Base-by-base conservation (phyloP, 2,888 invertebrate species). In the Oxystoma pomonae region DNA sequence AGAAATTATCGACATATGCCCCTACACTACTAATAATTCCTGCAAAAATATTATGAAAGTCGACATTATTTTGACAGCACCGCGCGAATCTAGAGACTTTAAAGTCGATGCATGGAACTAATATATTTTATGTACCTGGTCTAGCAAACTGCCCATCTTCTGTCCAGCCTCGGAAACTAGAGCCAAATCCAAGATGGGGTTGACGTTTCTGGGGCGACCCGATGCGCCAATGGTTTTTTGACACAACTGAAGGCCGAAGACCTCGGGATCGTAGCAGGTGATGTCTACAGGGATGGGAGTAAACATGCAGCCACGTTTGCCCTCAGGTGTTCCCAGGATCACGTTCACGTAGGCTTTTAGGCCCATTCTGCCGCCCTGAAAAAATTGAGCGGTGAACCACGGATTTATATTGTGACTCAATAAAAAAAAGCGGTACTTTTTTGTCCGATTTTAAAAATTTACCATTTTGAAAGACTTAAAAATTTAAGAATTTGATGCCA, bases 241-340 rank as follows among this genome's bases (percentile, higher is more conserved):
- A 76, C 94, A 90, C 58, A 95, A 82, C 77, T 94, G 91, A 60
- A 91, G 78, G 0, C 88, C 91, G 62, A 90, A 90, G 70, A 88
- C 87, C 84, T 99, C 99, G 1, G 98, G 96, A 76, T 96, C 94
- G 77, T 97, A 97, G 74, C 90, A 90, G 16, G 87, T 88, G 63
- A 96, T 86, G 74, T 94, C 91, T 7, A 97, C 94, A 70, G 92
- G 90, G 50, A 98, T 90, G 20, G 97, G 96, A 0, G 98, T 96
- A 81, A 98, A 99, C 96, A 96, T 94, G 78, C 92, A 92, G 67
- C 98, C 96, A 76, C 89, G 89, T 77, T 94, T 93, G 67, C 95
- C 95, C 68, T 90, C 91, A 56, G 98, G 98, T 55, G 98, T 96
- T 55, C 98, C 98, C 66, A 98, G 86, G 67, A 92, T 87, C 12